phyloP scores from a whole-genome alignment of 2,797 vertebrate genomes.

The Pempheris klunzingeri region DNA sequence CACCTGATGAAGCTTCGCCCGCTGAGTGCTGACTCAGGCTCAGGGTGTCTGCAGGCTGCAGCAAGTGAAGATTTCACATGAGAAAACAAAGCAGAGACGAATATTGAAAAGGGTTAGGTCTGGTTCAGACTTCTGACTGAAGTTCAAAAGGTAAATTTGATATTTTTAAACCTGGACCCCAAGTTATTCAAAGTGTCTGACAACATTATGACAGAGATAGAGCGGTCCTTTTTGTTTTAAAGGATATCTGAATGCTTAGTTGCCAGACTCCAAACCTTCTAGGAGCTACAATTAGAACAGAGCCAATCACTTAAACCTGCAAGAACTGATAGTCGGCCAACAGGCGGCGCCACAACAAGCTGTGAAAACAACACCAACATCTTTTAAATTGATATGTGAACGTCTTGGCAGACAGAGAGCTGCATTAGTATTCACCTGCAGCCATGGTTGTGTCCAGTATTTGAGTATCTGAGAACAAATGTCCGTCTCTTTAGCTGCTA shows the following conservation, averaged over 20 bases:
- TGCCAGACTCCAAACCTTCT: background rate
- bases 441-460: background rate
- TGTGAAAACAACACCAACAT: background rate
- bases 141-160: too few relatives aligned
- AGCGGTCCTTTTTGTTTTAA: too few relatives aligned
- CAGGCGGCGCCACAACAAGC: too few relatives aligned
- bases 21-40: background rate
- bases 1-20: background rate
- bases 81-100: background rate
- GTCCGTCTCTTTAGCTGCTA: too few relatives aligned
- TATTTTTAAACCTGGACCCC: too few relatives aligned
- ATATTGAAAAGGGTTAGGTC: accelerated
- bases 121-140: background rate
- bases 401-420: background rate
- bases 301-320: background rate
- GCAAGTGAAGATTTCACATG: constrained; percentile 35
- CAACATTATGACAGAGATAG: too few relatives aligned
- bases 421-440: background rate
- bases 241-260: too few relatives aligned
- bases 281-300: background rate
- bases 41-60: constrained; percentile 32
- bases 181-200: too few relatives aligned
- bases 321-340: background rate
- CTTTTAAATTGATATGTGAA: background rate
- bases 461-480: background rate